These are phyloP conservation scores for Bolinopsis microptera DNA, from an alignment of 37 sponge, comb jelly and placozoan genomes.

Conservation along the genomic window DNA sequence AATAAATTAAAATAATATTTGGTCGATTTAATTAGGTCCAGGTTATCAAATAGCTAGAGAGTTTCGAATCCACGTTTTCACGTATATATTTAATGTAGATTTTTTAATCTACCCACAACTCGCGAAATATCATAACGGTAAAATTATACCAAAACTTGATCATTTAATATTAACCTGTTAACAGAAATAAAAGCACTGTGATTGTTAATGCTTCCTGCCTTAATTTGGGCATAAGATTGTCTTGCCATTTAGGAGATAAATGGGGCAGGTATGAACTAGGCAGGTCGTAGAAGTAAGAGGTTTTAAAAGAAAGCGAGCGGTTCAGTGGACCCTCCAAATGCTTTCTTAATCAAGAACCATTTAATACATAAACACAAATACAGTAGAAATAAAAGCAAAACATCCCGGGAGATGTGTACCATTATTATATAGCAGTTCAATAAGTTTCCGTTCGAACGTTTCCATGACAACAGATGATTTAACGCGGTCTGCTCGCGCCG, in stretches of 20 bases:
- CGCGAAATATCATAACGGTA: background rate
- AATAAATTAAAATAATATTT: constrained; percentile 33
- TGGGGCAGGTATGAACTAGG: too few species aligned
- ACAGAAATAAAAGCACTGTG: background rate
- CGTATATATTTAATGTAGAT: background rate
- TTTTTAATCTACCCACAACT: background rate
- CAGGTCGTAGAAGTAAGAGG: background rate
- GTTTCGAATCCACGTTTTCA: background rate
- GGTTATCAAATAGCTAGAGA: background rate
- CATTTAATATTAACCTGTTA: background rate
- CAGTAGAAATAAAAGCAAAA: background rate
- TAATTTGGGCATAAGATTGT: background rate
- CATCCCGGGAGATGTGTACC: background rate
- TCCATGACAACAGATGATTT: background rate
- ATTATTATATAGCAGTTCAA: background rate
- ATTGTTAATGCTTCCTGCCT: background rate
- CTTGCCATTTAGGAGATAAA: too few species aligned
- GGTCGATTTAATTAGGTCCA: background rate
- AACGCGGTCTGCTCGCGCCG: background rate
- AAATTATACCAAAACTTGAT: background rate
- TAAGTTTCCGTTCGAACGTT: background rate
- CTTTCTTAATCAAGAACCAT: background rate
- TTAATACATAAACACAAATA: background rate
- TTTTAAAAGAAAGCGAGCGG: background rate
- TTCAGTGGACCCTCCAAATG: background rate